Base-by-base conservation (phyloP, 2,113 vertebrate genomes). In the Gorsachius goisagi region DNA sequence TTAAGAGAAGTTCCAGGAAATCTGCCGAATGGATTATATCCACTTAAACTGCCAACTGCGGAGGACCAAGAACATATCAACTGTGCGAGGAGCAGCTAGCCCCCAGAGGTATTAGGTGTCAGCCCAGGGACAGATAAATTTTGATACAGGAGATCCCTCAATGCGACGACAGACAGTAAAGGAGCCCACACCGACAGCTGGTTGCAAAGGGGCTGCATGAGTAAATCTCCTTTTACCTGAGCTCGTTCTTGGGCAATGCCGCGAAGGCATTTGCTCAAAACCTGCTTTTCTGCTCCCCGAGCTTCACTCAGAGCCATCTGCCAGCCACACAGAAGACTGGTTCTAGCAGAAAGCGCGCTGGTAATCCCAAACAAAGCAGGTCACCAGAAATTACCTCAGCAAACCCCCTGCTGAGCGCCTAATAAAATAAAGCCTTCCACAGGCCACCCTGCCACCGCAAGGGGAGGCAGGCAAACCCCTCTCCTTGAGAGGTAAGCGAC, bases 1-100 rank as follows among this genome's bases (percentile, higher is more conserved):
- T 68, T 49, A 64, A 68, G 60, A 52, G 84, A 82, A 85, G 81
- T 95, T 94, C 93, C 87, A 95, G 71, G 87, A 96, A 95, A 93
- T 56, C 66, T 90, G 66, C 80, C 76, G 84, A 93, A 95, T 79
- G 87, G 84, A 93, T 96, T 91, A 79, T 35, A 82, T 16, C 66
- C 73, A 47, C 82, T 93, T 91, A 87, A 93, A 85, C 62, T 72
- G 81, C 69, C 93, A 96, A 0, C 49, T 47, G 74, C 92, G 69
- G 86, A 92, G 89, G 59, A 74, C 0, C 27, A 78, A 74, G 91
- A 84, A 78, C 19, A 0, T 12, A 62, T 10, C 78, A 83, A 21
- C 91, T 87, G 73, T 45, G 71, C 53, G 41, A 68, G 60, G 35
- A 93, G 74, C 49, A 75, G n/a, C 23, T 3, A 87, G 62, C 49